Conservation (phyloP, 53 echinoderm and acorn worm genomes). For the Temnopleurus reevesii region DNA sequence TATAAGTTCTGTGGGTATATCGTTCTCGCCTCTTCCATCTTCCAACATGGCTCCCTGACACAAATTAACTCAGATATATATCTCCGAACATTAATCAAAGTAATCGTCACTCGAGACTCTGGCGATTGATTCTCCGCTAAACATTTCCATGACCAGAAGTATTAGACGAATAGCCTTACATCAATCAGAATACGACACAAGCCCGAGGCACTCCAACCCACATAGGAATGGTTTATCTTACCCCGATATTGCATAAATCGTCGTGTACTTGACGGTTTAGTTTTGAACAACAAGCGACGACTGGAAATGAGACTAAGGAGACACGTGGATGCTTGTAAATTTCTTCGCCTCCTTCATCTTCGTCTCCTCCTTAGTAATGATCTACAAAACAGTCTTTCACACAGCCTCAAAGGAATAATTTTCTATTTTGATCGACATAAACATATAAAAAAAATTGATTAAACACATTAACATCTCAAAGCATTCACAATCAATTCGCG, state of each 20-base stretch:
- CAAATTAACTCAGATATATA: slow-evolving; percentile 16
- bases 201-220: neutral
- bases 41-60: neutral
- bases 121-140: slow-evolving; percentile 21
- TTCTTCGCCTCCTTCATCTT: slow-evolving; percentile 25
- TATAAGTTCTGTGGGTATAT: neutral
- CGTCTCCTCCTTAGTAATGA: slow-evolving; percentile 26
- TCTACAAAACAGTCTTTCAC: neutral
- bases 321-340: slow-evolving; percentile 15
- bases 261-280: neutral
- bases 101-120: slow-evolving; percentile 1
- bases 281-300: neutral
- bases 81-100: slow-evolving; percentile 27
- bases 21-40: slow-evolving; percentile 2
- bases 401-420: too few relatives aligned
- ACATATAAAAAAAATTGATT: too few relatives aligned
- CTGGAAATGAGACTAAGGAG: neutral
- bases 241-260: neutral
- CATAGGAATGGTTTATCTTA: neutral
- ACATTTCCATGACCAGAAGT: neutral
- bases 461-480: too few relatives aligned
- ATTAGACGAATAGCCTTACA: neutral
- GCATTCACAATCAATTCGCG: too few relatives aligned
- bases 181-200: neutral
- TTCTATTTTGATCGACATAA: too few relatives aligned